phyloP scores from a whole-genome alignment of 2,113 vertebrate genomes.

The Carassius auratus region DNA sequence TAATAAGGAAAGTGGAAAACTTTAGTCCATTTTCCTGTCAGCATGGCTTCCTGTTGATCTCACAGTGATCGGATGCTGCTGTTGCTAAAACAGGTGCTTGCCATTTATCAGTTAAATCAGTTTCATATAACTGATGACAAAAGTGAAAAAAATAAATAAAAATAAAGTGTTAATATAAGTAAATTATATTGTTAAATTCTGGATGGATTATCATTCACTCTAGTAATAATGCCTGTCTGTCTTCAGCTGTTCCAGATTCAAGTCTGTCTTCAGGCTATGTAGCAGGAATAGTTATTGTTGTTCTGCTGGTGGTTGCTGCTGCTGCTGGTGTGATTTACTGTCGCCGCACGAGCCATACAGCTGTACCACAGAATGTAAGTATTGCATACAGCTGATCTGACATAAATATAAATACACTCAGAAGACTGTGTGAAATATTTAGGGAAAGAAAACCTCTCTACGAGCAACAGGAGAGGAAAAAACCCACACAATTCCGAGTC shows the following conservation, averaged over 20 bases:
- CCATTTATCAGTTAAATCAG: not conserved
- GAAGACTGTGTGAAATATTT: not conserved
- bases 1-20: not conserved
- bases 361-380: not conserved
- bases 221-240: not conserved
- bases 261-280: not conserved
- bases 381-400: not conserved
- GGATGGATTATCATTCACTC: not conserved
- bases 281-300: not conserved
- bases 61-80: not conserved
- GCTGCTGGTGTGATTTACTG: not conserved
- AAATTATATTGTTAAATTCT: not conserved
- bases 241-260: not conserved
- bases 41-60: too few species aligned
- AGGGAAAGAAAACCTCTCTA: not conserved
- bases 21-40: not conserved
- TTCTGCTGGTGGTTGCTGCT: not conserved
- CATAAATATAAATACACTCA: not conserved
- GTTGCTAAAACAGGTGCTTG: not conserved
- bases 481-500: too few species aligned
- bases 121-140: not conserved
- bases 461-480: not conserved
- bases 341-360: accelerated
- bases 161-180: not conserved
- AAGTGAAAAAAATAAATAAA: not conserved